Percentiles rank a stretch among this genome's conserved stretches.
phyloP scores from a whole-genome alignment of 2,113 vertebrate genomes.

The Calyptommatus sinebrachiatus region DNA sequence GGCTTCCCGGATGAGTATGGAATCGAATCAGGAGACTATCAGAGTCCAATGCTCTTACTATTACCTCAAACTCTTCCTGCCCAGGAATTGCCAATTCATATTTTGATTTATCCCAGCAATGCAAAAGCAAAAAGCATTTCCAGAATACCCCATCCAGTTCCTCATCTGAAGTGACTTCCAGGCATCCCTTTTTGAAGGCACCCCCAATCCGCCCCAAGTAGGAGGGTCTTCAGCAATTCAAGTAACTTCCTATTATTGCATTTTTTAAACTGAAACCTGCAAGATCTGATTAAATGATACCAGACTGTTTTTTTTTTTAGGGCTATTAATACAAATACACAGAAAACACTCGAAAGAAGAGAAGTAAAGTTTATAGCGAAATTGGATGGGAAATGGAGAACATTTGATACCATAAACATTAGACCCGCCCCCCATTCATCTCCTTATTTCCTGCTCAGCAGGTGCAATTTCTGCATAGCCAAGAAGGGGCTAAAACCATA shows the following conservation, averaged over 20 bases:
- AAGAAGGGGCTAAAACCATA: slow-evolving; percentile 21
- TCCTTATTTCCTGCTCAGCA: slow-evolving; percentile 39
- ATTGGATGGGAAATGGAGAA: not conserved
- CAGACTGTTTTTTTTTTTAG: slow-evolving; percentile 7
- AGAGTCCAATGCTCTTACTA: too few relatives aligned
- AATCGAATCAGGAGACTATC: too few relatives aligned
- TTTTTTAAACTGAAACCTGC: not conserved
- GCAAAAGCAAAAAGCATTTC: too few relatives aligned
- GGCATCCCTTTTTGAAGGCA: not conserved
- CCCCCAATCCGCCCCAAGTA: not conserved
- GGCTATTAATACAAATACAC: not conserved
- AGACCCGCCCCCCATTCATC: slow-evolving; percentile 38
- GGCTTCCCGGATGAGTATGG: too few relatives aligned
- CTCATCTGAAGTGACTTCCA: too few relatives aligned
- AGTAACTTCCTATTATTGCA: not conserved
- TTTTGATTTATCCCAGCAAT: too few relatives aligned
- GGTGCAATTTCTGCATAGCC: slow-evolving; percentile 42
- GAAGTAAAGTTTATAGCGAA: slow-evolving; percentile 15
- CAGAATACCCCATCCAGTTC: too few relatives aligned
- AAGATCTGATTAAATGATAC: slow-evolving; percentile 19
- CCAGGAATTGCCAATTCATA: too few relatives aligned
- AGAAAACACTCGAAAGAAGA: not conserved
- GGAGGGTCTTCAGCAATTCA: not conserved
- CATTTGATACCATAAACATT: slow-evolving; percentile 25
- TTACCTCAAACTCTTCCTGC: too few relatives aligned